Percentiles rank a stretch among this genome's conserved stretches.
Evolutionary conservation across 2,797 vertebrate genomes (phyloP).

Genomic region (Austrolebias charrua): DNA sequence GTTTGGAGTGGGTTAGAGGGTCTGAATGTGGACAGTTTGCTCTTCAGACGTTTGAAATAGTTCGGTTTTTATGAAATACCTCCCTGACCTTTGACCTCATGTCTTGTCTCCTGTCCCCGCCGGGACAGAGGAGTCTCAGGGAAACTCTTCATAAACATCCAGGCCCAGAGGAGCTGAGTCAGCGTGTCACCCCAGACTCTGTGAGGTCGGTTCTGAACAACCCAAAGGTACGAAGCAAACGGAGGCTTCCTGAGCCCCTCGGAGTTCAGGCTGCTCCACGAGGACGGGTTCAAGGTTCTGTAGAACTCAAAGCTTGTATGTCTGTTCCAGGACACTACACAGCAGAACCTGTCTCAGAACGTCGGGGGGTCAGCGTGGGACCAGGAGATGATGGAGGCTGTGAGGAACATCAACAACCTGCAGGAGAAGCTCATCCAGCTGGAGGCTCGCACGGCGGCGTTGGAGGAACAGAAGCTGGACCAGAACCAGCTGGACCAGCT

Average conservation of each 20-base stretch:
- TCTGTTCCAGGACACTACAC: not conserved
- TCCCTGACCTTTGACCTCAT: not conserved
- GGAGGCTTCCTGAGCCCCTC: not conserved
- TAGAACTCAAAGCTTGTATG: no score
- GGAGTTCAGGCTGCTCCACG: no score
- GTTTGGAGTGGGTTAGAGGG: no score
- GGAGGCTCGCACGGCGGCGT: constrained; percentile 56
- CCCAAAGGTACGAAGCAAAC: constrained; percentile 41
- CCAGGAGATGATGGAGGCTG: constrained; percentile 59
- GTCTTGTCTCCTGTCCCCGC: not conserved
- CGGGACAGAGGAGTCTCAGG: constrained; percentile 63
- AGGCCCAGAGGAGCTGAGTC: constrained; percentile 55
- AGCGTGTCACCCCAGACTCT: constrained; percentile 78
- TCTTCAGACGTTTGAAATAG: no score
- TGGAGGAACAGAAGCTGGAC: constrained; percentile 68
- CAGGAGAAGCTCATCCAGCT: constrained; percentile 55
- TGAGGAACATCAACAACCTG: constrained; percentile 65
- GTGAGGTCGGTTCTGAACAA: constrained; percentile 66
- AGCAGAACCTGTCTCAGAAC: not conserved
- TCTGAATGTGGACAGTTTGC: no score
- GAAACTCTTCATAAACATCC: constrained; percentile 54
- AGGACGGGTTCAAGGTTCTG: no score
- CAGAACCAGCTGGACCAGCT: constrained; percentile 61
- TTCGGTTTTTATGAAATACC: no score
- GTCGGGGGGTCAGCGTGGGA: constrained; percentile 34